phyloP scores from a whole-genome alignment of 1,140 invertebrate species.

The Thaumatotibia leucotreta region DNA sequence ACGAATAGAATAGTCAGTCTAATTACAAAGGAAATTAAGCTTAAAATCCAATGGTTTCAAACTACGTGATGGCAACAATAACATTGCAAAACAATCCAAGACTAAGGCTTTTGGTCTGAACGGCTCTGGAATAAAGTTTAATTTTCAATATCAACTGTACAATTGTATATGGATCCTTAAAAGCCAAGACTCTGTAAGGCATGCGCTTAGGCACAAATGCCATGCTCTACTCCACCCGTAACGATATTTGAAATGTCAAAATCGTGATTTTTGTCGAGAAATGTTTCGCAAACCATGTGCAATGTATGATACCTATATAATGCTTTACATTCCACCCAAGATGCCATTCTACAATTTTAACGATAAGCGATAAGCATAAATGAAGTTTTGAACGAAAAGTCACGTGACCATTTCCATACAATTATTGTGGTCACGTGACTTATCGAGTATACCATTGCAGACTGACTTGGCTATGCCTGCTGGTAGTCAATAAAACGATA shows the following conservation, averaged over 20 bases:
- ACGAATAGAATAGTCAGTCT: neutral
- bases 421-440: no score
- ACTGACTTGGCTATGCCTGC: no score
- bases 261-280: constrained; percentile 69
- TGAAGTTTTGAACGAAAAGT: no score
- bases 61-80: neutral
- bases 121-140: neutral
- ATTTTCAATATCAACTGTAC: neutral
- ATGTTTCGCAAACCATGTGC: constrained; percentile 50
- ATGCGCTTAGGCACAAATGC: constrained; percentile 58
- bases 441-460: no score
- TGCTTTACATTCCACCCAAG: constrained; percentile 3
- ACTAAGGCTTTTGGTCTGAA: neutral
- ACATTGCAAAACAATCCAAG: neutral
- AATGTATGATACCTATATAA: constrained; percentile 4
- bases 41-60: neutral
- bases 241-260: constrained; percentile 67
- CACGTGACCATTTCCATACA: no score
- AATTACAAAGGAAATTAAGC: neutral
- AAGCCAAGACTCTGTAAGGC: constrained; percentile 29
- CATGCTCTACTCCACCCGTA: constrained; percentile 55
- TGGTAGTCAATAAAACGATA: neutral
- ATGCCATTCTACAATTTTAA: no score
- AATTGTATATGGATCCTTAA: constrained; percentile 9
- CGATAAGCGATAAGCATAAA: no score